Evolutionary conservation across 2,113 vertebrate genomes (phyloP).

Genomic region (Microtus montanus): DNA sequence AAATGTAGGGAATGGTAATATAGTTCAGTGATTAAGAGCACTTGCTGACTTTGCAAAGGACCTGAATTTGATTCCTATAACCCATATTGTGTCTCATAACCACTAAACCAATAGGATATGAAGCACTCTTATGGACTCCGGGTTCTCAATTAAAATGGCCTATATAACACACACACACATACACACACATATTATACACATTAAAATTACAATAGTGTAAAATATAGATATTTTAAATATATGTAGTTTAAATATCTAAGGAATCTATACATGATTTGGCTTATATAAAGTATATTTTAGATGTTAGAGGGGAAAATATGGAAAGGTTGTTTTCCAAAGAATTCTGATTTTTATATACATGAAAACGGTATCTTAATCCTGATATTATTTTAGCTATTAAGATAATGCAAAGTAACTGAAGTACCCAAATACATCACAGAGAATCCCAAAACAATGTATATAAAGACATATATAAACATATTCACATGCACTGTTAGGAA

Average conservation of each 20-base stretch:
- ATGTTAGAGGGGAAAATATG: background rate
- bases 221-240: background rate
- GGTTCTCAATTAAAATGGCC: background rate
- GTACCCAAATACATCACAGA: background rate
- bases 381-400: background rate
- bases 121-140: background rate
- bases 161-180: no score
- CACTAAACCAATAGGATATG: background rate
- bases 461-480: background rate
- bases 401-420: background rate
- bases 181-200: background rate
- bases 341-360: background rate
- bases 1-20: background rate
- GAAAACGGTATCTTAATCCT: background rate
- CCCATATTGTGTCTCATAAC: background rate
- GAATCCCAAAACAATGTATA: background rate
- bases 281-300: background rate
- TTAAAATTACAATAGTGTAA: background rate
- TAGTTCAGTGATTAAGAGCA: background rate
- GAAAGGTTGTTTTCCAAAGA: background rate
- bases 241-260: no score
- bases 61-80: background rate
- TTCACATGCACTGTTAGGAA: background rate
- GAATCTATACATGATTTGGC: background rate
- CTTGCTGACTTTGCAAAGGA: background rate